Evolutionary conservation across 2,113 vertebrate species (phyloP).

Genomic region (Podarcis cretensis): DNA sequence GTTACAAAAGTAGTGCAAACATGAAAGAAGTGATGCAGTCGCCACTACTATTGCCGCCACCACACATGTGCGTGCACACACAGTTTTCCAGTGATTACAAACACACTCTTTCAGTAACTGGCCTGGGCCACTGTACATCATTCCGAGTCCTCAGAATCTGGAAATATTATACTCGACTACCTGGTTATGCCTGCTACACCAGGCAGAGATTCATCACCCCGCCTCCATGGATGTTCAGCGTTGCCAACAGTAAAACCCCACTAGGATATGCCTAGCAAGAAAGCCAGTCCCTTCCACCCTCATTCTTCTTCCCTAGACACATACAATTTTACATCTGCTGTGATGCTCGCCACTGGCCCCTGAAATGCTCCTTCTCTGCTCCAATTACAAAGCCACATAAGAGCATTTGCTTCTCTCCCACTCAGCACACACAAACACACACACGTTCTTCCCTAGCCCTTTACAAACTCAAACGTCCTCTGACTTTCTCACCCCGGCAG

Average conservation of each 20-base stretch:
- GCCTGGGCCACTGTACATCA: constrained; percentile 4
- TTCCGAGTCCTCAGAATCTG: neutral
- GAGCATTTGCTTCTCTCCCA: neutral
- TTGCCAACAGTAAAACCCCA: neutral
- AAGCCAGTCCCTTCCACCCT: neutral
- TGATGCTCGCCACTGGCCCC: neutral
- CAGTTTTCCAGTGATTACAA: neutral
- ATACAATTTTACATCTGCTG: neutral
- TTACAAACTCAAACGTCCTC: neutral
- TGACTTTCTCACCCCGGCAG: neutral
- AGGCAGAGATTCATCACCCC: neutral
- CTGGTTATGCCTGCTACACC: neutral
- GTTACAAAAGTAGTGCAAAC: constrained; percentile 72
- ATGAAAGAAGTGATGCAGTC: constrained; percentile 75
- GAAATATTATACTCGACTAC: neutral
- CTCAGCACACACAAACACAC: neutral
- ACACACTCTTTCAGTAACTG: constrained; percentile 13
- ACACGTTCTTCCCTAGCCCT: neutral
- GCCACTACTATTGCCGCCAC: constrained; percentile 40
- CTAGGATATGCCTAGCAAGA: neutral
- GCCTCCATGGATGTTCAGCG: neutral
- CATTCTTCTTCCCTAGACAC: neutral
- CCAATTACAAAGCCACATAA: neutral
- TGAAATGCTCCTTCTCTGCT: neutral
- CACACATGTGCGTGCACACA: neutral